Base-by-base conservation (phyloP, 2,113 vertebrate species). In the Neodontobutis hainanensis region DNA sequence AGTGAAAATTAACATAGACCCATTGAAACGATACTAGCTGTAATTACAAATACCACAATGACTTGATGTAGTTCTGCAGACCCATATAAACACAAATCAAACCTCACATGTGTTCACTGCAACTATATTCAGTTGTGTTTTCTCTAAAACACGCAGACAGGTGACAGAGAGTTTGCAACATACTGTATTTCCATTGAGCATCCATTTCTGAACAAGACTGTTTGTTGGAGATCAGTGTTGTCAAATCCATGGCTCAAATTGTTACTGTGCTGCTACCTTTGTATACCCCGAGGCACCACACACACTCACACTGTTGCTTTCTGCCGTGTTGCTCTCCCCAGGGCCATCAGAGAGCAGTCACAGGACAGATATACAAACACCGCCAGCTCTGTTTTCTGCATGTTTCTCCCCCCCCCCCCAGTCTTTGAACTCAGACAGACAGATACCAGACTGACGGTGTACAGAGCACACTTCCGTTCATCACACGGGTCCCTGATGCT, bases 231-330 rank as follows among this genome's bases (percentile, higher is more conserved):
- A 51, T 61, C 14, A 63, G 57, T 71, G 61, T 63, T 66, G 48
- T 61, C 42, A 75, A 77, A 73, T 64, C 70, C 51, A 49, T 64
- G 60, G 38, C 61, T 74, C 58, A 51, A 73, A 70, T 61, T 70
- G 64, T 68, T 38, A 6, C 68, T 19, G 49, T 53, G 73, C 59
- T 73, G 76, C 68, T 68, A 34, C 64, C 50, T 70, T 61, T 75
- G 64, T 71, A 70, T 70, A 72, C 64, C 80, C 71, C 44, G 11
- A 74, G 72, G 72, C 81, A 3, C 70, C 68, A 66, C 84, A 42
- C 55, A 61, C n/a, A 49, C 50, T 55, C 9, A 49, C 68, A 61
- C 62, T 73, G 70, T 73, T 75, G 75, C 77, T 85, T 75, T 76
- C 55, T 62, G 65, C 66, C 81, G 58, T 58, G 43, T 67, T 77